Conservation (phyloP, 2,888 invertebrate species). For the Protophormia terraenovae region DNA sequence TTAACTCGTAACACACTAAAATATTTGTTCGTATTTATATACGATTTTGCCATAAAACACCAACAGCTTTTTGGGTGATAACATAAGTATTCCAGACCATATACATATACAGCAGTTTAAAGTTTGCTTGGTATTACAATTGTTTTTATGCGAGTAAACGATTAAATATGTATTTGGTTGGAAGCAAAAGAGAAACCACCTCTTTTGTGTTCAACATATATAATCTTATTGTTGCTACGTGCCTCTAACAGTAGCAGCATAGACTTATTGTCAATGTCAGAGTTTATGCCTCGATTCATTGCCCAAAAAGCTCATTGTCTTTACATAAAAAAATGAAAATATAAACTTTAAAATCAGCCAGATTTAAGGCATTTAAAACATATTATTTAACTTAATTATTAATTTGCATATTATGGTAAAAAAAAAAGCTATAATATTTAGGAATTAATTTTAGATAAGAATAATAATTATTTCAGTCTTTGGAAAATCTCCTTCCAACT, state of each 20-base stretch:
- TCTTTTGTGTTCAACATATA: not conserved
- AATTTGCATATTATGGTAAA: not conserved
- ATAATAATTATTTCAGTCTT: too few relatives aligned
- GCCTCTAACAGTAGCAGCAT: conserved; percentile 3
- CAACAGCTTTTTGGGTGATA: too few relatives aligned
- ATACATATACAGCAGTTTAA: conserved; percentile 13
- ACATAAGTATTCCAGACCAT: not conserved
- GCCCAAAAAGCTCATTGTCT: conserved; percentile 42
- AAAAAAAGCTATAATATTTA: not conserved
- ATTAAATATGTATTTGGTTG: not conserved
- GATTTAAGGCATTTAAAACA: conserved; percentile 22
- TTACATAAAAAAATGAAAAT: not conserved
- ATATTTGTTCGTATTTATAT: not conserved
- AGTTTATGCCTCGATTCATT: conserved; percentile 48
- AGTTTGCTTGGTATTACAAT: not conserved
- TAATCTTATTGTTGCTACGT: not conserved
- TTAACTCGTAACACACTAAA: conserved; percentile 22
- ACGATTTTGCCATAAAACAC: not conserved
- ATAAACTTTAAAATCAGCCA: not conserved
- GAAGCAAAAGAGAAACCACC: not conserved
- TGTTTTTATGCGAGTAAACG: not conserved
- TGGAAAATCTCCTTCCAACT: too few relatives aligned
- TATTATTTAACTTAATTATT: conserved; percentile 19
- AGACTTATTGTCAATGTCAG: conserved; percentile 56
- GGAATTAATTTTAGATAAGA: not conserved